phyloP scores from a whole-genome alignment of 2,113 vertebrate genomes.

The Calidris pygmaea region DNA sequence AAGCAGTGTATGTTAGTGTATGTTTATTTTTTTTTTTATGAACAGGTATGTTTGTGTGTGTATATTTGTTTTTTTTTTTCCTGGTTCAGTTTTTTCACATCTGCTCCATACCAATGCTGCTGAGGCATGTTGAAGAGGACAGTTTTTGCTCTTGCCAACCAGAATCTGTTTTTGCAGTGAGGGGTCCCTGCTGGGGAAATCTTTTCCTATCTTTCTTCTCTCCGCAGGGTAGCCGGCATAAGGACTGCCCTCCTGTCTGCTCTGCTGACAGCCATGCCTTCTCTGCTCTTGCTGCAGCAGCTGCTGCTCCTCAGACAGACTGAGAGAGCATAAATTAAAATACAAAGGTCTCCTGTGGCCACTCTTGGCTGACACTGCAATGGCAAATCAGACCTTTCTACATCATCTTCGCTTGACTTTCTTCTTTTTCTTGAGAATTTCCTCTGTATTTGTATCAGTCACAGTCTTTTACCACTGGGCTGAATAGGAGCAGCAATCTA shows the following conservation, averaged over 20 bases:
- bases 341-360: slow-evolving; percentile 39
- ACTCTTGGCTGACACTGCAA: slow-evolving; percentile 15
- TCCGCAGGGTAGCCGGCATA: not conserved
- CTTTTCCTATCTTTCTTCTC: not conserved
- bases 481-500: not conserved
- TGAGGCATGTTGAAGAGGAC: not conserved
- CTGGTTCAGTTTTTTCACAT: not conserved
- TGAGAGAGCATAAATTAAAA: slow-evolving; percentile 59
- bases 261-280: not conserved
- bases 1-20: not conserved
- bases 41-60: not conserved
- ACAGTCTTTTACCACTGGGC: not conserved
- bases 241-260: slow-evolving; percentile 8
- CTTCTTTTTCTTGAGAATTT: slow-evolving; percentile 10
- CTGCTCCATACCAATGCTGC: not conserved
- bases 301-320: slow-evolving; percentile 33
- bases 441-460: not conserved
- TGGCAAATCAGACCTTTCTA: slow-evolving; percentile 27
- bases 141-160: slow-evolving; percentile 11
- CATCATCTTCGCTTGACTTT: slow-evolving; percentile 33
- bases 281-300: slow-evolving; percentile 4
- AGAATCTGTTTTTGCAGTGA: slow-evolving; percentile 20
- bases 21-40: not conserved
- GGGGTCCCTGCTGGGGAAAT: slow-evolving; percentile 28
- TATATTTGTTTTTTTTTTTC: not conserved